phyloP scores from a whole-genome alignment of 1,140 invertebrate species.

The Acromyrmex heyeri region DNA sequence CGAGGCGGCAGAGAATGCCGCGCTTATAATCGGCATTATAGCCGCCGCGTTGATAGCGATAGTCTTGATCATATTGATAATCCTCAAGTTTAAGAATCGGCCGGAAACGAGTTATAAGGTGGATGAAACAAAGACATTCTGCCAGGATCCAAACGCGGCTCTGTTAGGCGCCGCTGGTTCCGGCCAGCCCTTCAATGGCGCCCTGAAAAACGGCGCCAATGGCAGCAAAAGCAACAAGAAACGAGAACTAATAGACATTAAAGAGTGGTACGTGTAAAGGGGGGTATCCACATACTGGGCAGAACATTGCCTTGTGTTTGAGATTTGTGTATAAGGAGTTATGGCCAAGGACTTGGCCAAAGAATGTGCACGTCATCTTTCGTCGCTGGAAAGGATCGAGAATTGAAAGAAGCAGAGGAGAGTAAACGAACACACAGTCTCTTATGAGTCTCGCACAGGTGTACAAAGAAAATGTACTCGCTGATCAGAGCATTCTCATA shows the following conservation, averaged over 20 bases:
- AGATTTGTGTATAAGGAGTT: neutral
- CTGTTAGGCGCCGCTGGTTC: slow-evolving; percentile 88
- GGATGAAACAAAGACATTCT: slow-evolving; percentile 93
- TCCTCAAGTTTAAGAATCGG: slow-evolving; percentile 95
- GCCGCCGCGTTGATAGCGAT: slow-evolving; percentile 96
- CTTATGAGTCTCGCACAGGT: neutral
- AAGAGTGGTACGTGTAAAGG: slow-evolving; percentile 96
- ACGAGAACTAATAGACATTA: slow-evolving; percentile 94
- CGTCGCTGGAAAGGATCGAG: neutral
- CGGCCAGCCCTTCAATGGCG: slow-evolving; percentile 85
- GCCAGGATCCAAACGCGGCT: slow-evolving; percentile 92
- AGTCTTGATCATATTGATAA: slow-evolving; percentile 95
- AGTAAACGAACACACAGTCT: neutral
- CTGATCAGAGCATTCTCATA: neutral
- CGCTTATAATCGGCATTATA: slow-evolving; percentile 95
- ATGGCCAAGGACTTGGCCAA: neutral
- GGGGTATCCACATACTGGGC: neutral
- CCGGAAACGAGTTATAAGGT: slow-evolving; percentile 96
- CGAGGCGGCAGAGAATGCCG: slow-evolving; percentile 91
- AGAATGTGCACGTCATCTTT: neutral
- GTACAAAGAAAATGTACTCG: neutral
- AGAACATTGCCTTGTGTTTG: slow-evolving; percentile 25
- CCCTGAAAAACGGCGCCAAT: slow-evolving; percentile 83
- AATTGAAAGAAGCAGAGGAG: neutral
- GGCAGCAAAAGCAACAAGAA: slow-evolving; percentile 89